These are phyloP conservation scores for Callorhinus ursinus DNA, from an alignment of 2,113 vertebrate genomes.

Conservation along the genomic window DNA sequence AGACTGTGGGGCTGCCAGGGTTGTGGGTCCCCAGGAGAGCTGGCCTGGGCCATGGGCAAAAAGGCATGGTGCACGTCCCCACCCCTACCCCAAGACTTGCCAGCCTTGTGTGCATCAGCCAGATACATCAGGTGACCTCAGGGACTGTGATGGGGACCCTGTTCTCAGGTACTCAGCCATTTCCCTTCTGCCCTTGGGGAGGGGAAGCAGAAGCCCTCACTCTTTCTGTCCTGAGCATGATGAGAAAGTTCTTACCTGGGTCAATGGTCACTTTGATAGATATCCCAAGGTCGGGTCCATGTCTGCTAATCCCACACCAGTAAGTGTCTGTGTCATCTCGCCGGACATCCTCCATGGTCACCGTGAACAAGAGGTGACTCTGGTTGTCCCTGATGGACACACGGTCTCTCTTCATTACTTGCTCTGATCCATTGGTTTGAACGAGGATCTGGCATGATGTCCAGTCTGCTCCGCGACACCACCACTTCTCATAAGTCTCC, in stretches of 20 bases:
- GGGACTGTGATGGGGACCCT: too few relatives aligned
- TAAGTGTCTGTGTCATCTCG: not conserved
- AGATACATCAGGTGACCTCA: not conserved
- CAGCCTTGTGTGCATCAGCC: not conserved
- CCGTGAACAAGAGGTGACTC: not conserved
- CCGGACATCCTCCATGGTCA: slow-evolving; percentile 69
- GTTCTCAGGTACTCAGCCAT: not conserved
- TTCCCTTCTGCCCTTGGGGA: not conserved
- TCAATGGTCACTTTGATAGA: not conserved
- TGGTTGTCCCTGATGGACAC: slow-evolving; percentile 68
- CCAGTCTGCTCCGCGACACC: slow-evolving; percentile 47
- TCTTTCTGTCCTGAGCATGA: not conserved
- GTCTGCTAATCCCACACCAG: slow-evolving; percentile 61
- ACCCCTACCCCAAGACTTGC: too few relatives aligned
- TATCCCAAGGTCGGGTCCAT: fast-evolving
- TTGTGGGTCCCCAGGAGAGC: not conserved
- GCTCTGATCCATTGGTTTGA: fast-evolving
- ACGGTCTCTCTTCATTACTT: fast-evolving
- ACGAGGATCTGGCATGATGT: fast-evolving
- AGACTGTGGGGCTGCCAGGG: not conserved
- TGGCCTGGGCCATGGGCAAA: not conserved
- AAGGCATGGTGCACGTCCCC: not conserved
- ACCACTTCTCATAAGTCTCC: slow-evolving; percentile 53
- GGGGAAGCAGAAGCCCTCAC: too few relatives aligned
- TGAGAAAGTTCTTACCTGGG: slow-evolving; percentile 48